A percentile compares a stretch with the other conserved stretches of the same genome.
These are phyloP conservation scores for Ceyx margarethae DNA, from an alignment of 2,113 vertebrate species.

Conservation along the genomic window DNA sequence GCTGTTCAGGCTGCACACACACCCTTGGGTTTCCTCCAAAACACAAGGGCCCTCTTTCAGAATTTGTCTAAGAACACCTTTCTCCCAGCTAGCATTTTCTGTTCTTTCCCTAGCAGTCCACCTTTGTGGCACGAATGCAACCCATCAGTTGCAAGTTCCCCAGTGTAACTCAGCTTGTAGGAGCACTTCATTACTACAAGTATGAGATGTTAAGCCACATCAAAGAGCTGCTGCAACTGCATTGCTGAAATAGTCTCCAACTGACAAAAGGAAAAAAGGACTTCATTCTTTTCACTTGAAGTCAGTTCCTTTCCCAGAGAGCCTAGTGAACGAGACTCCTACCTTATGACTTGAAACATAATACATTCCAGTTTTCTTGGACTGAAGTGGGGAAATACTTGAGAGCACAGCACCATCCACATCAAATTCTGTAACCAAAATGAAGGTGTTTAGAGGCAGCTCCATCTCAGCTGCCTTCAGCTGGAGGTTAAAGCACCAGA, in stretches of 20 bases:
- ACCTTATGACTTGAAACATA: not conserved
- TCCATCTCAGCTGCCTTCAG: not conserved
- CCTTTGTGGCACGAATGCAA: not conserved
- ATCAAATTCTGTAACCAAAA: not conserved
- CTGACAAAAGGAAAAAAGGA: not conserved
- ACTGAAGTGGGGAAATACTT: not conserved
- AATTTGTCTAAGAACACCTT: not conserved
- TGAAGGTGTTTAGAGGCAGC: constrained; percentile 10
- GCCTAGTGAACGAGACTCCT: not conserved
- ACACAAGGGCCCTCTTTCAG: not conserved
- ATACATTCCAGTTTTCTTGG: not conserved
- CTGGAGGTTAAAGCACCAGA: not conserved
- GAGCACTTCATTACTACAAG: not conserved
- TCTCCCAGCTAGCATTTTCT: not conserved
- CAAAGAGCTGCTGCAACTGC: not conserved
- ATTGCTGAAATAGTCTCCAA: constrained; percentile 5
- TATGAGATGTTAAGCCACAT: not conserved
- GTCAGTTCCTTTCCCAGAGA: not conserved
- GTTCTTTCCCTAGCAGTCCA: not conserved
- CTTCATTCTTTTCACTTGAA: not conserved
- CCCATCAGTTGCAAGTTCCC: not conserved
- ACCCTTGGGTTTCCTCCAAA: not conserved
- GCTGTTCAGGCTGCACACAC: not conserved
- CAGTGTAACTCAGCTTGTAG: not conserved
- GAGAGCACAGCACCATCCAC: not conserved